Evolutionary conservation across 2,888 invertebrate genomes (phyloP).

Genomic region (Girardia tigrina): DNA sequence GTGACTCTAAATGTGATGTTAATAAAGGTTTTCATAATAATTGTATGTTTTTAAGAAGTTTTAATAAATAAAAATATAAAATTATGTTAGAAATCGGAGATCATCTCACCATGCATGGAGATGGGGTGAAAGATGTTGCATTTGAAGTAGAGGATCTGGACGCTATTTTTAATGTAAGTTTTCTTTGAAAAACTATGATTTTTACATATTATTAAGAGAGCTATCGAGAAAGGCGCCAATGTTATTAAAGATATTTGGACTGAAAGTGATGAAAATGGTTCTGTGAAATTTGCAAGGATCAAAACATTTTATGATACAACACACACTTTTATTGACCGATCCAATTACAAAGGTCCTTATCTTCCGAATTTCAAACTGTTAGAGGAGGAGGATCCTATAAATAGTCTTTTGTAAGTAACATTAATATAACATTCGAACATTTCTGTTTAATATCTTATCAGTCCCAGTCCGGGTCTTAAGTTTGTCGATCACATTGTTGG

Average conservation of each 20-base stretch:
- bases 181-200: background rate
- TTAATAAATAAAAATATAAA: no score
- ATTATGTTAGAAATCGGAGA: slow-evolving; percentile 60
- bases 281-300: slow-evolving; percentile 69
- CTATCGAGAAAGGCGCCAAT: slow-evolving; percentile 69
- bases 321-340: slow-evolving; percentile 80
- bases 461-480: slow-evolving; percentile 59
- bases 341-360: slow-evolving; percentile 67
- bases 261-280: slow-evolving; percentile 69
- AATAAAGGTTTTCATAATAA: no score
- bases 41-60: no score
- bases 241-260: slow-evolving; percentile 76
- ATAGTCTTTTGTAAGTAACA: slow-evolving; percentile 30
- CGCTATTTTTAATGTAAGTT: slow-evolving; percentile 61
- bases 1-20: no score
- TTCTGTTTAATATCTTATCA: no score
- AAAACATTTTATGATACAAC: slow-evolving; percentile 90
- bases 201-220: slow-evolving; percentile 54
- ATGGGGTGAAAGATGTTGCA: slow-evolving; percentile 87
- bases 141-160: slow-evolving; percentile 85
- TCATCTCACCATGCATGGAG: slow-evolving; percentile 76
- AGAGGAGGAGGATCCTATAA: slow-evolving; percentile 27
- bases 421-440: no score
- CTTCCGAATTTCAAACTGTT: slow-evolving; percentile 38
- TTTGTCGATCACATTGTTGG: slow-evolving; percentile 94